Conservation (phyloP, 2,113 vertebrate genomes). For the Phalacrocorax pelagicus region DNA sequence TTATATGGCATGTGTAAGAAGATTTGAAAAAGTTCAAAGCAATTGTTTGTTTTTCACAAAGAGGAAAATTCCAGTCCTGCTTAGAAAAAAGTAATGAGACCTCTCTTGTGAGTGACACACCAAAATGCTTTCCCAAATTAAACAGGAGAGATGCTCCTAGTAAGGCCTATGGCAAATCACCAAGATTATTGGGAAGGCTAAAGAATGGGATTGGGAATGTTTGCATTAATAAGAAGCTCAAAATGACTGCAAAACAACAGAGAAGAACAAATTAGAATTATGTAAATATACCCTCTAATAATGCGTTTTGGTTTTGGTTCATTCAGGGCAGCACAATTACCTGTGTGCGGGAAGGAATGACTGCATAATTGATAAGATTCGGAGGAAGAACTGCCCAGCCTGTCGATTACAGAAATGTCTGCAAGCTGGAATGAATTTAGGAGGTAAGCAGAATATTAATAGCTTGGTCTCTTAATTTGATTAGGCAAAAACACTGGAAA, state of each 20-base stretch:
- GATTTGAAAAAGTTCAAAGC: background rate
- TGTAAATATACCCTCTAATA: conserved; percentile 29
- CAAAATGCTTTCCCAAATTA: background rate
- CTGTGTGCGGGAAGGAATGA: conserved; percentile 98
- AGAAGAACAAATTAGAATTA: background rate
- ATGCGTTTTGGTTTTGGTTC: conserved; percentile 36
- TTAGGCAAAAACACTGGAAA: conserved; percentile 18
- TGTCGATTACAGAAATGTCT: conserved; percentile 98
- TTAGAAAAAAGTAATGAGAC: background rate
- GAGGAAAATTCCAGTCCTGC: background rate
- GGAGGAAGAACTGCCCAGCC: conserved; percentile 98
- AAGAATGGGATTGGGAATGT: background rate
- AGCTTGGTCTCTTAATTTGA: conserved; percentile 33
- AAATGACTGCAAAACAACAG: background rate
- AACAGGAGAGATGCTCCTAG: background rate
- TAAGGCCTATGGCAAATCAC: background rate
- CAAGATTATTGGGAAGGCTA: background rate
- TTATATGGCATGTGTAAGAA: fast-evolving
- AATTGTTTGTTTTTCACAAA: background rate
- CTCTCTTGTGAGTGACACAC: background rate
- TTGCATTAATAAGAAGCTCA: background rate
- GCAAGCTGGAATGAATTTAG: conserved; percentile 98
- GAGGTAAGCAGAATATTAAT: conserved; percentile 83
- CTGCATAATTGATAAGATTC: conserved; percentile 99
- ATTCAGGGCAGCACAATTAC: conserved; percentile 98